Conservation (phyloP, 2,888 invertebrate species). For the Perdita meconis region DNA sequence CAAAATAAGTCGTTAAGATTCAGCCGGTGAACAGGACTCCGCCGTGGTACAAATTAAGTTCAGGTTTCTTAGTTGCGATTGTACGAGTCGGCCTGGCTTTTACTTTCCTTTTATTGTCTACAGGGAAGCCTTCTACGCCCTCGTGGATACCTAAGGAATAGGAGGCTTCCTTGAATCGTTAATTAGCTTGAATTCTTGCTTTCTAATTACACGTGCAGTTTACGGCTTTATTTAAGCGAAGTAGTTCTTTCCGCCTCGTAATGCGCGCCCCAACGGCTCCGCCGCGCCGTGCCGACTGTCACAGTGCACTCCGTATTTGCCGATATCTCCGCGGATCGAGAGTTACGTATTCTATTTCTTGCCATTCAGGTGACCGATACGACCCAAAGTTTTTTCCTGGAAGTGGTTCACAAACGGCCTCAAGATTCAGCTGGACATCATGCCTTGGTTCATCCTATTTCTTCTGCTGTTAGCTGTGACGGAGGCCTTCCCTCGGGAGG, state of each 20-base stretch:
- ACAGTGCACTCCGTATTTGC: neutral
- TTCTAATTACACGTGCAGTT: slow-evolving; percentile 67
- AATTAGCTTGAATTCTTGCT: slow-evolving; percentile 67
- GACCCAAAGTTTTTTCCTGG: slow-evolving; percentile 70
- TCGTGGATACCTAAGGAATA: slow-evolving; percentile 58
- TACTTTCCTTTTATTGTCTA: slow-evolving; percentile 62
- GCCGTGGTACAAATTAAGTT: slow-evolving; percentile 66
- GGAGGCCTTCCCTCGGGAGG: slow-evolving; percentile 85
- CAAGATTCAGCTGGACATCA: slow-evolving; percentile 84
- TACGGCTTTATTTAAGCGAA: slow-evolving; percentile 65
- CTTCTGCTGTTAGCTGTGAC: slow-evolving; percentile 85
- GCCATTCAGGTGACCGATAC: slow-evolving; percentile 73
- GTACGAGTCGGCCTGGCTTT: slow-evolving; percentile 56
- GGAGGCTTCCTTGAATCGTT: slow-evolving; percentile 64
- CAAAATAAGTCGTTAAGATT: slow-evolving; percentile 59
- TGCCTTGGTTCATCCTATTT: slow-evolving; percentile 86
- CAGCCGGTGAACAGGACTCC: slow-evolving; percentile 32
- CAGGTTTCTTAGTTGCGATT: slow-evolving; percentile 65
- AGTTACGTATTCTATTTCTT: slow-evolving; percentile 9
- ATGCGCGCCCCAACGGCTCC: slow-evolving; percentile 4
- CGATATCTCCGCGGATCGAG: neutral
- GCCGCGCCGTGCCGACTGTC: slow-evolving; percentile 25
- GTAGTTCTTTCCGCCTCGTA: slow-evolving; percentile 18
- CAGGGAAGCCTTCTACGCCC: slow-evolving; percentile 53
- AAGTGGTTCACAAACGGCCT: slow-evolving; percentile 81